Conservation (phyloP, 2,888 invertebrate genomes). For the Drosophila birchii region DNA sequence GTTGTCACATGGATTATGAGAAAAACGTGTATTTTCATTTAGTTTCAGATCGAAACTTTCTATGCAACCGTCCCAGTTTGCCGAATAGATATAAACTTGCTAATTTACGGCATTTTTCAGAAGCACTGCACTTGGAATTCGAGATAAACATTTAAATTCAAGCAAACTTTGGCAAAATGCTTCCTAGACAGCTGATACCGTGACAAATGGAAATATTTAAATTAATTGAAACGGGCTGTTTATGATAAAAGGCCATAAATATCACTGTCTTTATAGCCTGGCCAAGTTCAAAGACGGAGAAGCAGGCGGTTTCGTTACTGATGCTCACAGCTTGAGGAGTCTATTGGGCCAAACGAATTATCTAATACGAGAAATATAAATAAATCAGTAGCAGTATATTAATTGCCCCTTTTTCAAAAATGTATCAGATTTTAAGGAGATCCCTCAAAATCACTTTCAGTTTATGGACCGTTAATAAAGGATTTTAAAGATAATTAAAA, state of each 20-base stretch:
- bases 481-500: background rate
- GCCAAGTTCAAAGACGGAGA: slow-evolving; percentile 42
- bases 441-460: no score
- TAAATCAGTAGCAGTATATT: no score
- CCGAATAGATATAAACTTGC: slow-evolving; percentile 16
- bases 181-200: slow-evolving; percentile 47
- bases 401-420: no score
- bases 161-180: slow-evolving; percentile 37
- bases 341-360: background rate
- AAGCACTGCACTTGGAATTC: slow-evolving; percentile 37
- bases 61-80: slow-evolving; percentile 11
- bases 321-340: slow-evolving; percentile 8
- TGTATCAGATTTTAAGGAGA: no score
- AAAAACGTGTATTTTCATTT: slow-evolving; percentile 14
- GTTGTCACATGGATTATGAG: background rate
- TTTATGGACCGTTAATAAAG: background rate
- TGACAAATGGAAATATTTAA: slow-evolving; percentile 52
- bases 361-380: no score
- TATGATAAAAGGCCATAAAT: slow-evolving; percentile 50
- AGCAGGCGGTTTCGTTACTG: slow-evolving; percentile 6
- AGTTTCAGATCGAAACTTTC: slow-evolving; percentile 31
- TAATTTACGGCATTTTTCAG: slow-evolving; percentile 33
- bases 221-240: slow-evolving; percentile 41
- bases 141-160: slow-evolving; percentile 33
- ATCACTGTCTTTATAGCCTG: slow-evolving; percentile 43